Evolutionary conservation across 2,113 vertebrate genomes (phyloP).

Genomic region (Labeo rohita): DNA sequence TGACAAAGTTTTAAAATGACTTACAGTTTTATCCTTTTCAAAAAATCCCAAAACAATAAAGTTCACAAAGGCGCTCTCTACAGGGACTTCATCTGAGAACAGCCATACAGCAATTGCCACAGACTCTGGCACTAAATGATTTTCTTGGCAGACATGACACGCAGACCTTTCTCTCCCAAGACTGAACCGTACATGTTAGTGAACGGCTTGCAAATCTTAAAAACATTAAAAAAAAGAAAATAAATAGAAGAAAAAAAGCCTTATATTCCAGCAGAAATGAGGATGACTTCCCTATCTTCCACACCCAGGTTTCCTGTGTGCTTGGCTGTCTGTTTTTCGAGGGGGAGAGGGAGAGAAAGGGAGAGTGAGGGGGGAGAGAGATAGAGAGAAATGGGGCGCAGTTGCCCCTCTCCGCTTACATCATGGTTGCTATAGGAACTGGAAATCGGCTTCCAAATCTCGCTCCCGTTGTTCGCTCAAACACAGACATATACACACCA

Average conservation of each 20-base stretch:
- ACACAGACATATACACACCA: conserved; percentile 47
- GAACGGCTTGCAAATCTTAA: conserved; percentile 48
- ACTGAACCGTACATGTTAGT: conserved; percentile 42
- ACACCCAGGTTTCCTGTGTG: conserved; percentile 51
- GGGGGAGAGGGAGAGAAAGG: conserved; percentile 51
- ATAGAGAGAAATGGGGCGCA: conserved; percentile 50
- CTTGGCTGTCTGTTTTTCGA: conserved; percentile 55
- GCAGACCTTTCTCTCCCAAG: conserved; percentile 49
- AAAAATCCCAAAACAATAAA: conserved; percentile 32
- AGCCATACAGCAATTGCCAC: conserved; percentile 45
- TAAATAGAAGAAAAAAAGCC: conserved; percentile 20
- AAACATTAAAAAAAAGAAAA: conserved; percentile 16
- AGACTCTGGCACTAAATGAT: conserved; percentile 41
- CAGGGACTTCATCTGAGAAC: conserved; percentile 37
- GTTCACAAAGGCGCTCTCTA: conserved; percentile 33
- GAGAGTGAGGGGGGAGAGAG: conserved; percentile 27
- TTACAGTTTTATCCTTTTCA: conserved; percentile 39
- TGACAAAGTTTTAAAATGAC: conserved; percentile 29
- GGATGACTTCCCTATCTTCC: conserved; percentile 53
- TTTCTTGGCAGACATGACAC: conserved; percentile 53
- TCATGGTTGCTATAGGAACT: conserved; percentile 67
- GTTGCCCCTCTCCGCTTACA: conserved; percentile 62
- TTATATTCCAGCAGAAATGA: conserved; percentile 52
- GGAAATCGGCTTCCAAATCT: conserved; percentile 61
- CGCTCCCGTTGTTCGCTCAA: conserved; percentile 46